A percentile compares a stretch with the other conserved stretches of the same genome.
phyloP scores from a whole-genome alignment of 2,797 vertebrate genomes.

The Numenius phaeopus region DNA sequence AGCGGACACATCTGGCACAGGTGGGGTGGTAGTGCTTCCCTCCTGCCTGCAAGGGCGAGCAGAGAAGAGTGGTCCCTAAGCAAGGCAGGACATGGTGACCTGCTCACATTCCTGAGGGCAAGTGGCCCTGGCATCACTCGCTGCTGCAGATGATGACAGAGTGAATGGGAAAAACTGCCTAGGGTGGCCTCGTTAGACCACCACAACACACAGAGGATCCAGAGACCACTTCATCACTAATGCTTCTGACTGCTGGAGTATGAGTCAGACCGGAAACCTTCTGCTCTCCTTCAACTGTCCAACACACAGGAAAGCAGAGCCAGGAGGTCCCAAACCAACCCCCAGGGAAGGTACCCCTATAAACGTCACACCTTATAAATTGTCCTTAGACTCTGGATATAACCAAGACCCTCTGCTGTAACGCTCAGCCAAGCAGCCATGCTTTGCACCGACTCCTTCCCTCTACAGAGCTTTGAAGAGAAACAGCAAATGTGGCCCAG shows the following conservation, averaged over 20 bases:
- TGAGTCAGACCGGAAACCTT: accelerated
- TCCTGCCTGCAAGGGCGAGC: constrained; percentile 85
- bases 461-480: background rate
- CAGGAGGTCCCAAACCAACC: background rate
- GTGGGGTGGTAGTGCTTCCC: constrained; percentile 98
- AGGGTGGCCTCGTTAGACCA: accelerated
- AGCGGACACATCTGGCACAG: constrained; percentile 95
- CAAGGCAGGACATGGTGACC: background rate
- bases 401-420: background rate
- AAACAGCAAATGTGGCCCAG: background rate
- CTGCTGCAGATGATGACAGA: background rate
- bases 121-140: background rate
- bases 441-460: background rate
- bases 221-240: background rate
- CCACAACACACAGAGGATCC: accelerated
- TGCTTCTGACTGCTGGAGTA: background rate
- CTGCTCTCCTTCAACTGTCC: background rate
- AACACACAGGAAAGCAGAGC: background rate
- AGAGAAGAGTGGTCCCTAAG: background rate
- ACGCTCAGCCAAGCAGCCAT: background rate
- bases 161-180: background rate
- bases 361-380: background rate
- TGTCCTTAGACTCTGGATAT: background rate
- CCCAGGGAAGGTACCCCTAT: background rate
- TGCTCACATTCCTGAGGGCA: accelerated